A percentile compares a stretch with the other conserved stretches of the same genome.
These are phyloP conservation scores for Pseudoatta argentina DNA, from an alignment of 1,140 invertebrate genomes.

Conservation along the genomic window DNA sequence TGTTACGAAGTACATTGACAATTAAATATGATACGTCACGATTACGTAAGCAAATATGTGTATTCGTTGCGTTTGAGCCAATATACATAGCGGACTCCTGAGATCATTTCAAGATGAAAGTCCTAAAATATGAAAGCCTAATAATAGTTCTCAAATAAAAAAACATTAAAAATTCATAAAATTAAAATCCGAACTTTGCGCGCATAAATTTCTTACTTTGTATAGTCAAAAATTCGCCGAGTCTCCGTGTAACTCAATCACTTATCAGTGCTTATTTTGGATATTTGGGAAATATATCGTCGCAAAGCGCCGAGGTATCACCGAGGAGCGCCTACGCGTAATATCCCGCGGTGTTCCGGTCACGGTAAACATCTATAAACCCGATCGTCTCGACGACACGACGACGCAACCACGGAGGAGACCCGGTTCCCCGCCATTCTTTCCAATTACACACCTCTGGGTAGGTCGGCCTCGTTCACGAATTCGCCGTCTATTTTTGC, in stretches of 20 bases:
- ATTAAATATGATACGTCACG: background rate
- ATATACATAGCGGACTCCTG: background rate
- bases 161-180: background rate
- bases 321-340: background rate
- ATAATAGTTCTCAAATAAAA: background rate
- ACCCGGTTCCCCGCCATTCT: constrained; percentile 17
- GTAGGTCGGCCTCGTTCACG: background rate
- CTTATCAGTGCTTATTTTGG: constrained; percentile 7
- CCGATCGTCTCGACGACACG: background rate
- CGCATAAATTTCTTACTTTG: background rate
- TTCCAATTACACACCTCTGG: constrained; percentile 26
- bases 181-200: background rate
- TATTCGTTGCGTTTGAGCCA: background rate
- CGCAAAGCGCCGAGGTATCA: background rate
- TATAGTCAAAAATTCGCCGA: background rate
- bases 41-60: constrained; percentile 27
- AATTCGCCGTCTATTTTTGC: constrained; percentile 66
- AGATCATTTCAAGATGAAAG: no score
- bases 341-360: constrained; percentile 4
- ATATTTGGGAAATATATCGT: background rate
- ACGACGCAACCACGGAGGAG: background rate
- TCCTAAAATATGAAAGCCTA: background rate
- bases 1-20: background rate
- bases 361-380: constrained; percentile 1
- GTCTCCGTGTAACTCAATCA: background rate